Evolutionary conservation across 2,113 vertebrate species (phyloP).

Genomic region (Porphyrio hochstetteri): DNA sequence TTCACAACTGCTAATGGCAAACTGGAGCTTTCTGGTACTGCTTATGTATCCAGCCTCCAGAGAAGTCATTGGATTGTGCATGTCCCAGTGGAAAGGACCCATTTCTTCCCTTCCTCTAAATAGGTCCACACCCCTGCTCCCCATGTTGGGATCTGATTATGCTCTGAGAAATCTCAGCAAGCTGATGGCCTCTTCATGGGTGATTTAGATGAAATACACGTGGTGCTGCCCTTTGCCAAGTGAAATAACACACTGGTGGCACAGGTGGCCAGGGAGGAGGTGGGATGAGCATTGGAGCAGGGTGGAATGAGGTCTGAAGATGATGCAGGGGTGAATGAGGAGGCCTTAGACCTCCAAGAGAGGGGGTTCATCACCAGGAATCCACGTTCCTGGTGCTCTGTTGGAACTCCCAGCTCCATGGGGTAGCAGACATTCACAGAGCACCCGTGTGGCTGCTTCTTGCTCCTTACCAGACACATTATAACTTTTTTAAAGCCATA

Average conservation of each 20-base stretch:
- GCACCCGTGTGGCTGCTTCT: accelerated
- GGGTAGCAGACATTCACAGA: accelerated
- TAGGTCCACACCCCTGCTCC: not conserved
- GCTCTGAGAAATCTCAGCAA: not conserved
- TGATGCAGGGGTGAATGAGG: accelerated
- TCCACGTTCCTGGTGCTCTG: accelerated
- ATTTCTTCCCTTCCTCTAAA: not conserved
- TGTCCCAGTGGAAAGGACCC: not conserved
- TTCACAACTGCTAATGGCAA: not conserved
- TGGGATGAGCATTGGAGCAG: accelerated
- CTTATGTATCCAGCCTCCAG: not conserved
- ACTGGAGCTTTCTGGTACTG: not conserved
- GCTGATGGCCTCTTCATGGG: not conserved
- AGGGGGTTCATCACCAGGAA: accelerated
- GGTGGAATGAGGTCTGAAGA: too few relatives aligned
- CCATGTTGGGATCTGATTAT: accelerated
- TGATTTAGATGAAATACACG: not conserved
- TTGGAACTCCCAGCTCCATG: accelerated
- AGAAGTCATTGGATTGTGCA: accelerated
- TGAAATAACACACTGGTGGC: not conserved
- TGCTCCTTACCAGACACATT: not conserved
- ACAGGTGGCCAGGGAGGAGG: not conserved
- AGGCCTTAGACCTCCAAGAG: not conserved
- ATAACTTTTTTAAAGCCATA: accelerated
- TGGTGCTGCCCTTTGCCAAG: not conserved